Base-by-base conservation (phyloP, 2,888 invertebrate species). In the Ctenicera cuprea region DNA sequence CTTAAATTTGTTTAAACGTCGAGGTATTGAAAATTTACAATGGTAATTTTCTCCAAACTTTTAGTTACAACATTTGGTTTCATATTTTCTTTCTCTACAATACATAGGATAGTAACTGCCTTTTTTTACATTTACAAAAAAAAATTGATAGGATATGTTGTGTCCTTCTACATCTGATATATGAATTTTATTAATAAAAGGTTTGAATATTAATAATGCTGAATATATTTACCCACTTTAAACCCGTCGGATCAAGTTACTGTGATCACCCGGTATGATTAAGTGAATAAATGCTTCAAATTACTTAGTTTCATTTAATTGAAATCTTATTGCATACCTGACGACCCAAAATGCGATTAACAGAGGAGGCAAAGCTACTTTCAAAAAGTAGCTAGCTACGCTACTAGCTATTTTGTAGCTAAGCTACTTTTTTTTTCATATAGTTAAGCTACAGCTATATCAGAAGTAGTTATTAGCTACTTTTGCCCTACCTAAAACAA, bases 161-260 rank as follows among this genome's bases (percentile, higher is more conserved):
- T 59, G 57, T 59, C 63, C 30, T 45, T 45, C 45, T 45, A 16
- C 38, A 38, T 59, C 45, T 45, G 30, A 45, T 3, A 67, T 57
- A 26, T 14, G 33, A 67, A 67, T 67, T 67, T 67, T 67, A 57
- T 67, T 67, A 67, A 67, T 67, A 67, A 67, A 67, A 67, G 20
- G 38, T 52, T 50, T 38, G 33, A 52, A 52, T 54, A 66, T 52
- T 54, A 41, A 8, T 38, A 41, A n/a, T 54, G 12, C 3, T 30
- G 8, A 20, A 20, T 14, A 16, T 12, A 4, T 12, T 38, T 41
- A 1, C n/a, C 7, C 0, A 41, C 41, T n/a, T 41, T 14, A 1
- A 41, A 14, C 14, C 1, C 2, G 2, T 7, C 14, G n/a, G 7
- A 41, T n/a, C n/a, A n/a, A n/a, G n/a, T n/a, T n/a, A n/a, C n/a